Evolutionary conservation across 2,888 invertebrate genomes (phyloP), one percentile per base, ranked within the genome.

Genomic region (Andrena marginata): DNA sequence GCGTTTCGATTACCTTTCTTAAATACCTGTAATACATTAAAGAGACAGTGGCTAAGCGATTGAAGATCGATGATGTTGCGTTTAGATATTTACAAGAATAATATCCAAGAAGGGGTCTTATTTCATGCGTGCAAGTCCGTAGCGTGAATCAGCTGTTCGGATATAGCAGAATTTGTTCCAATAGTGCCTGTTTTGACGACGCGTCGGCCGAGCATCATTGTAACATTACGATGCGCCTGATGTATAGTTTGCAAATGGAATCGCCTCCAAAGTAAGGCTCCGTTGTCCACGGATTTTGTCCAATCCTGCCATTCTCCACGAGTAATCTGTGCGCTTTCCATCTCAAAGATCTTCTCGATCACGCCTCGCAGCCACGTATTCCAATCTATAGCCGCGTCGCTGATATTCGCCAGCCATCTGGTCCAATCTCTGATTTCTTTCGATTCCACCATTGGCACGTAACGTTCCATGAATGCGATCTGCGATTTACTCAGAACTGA

Each of bases 391-490:
- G 92, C 91, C 3, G 82, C 72, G 6, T 89, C 82, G 13, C 85
- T 86, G 0, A 90, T 72, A 10, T 85, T 51, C 23, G 69, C 56
- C 0, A 93, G 74, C 93, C 93, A 92, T 8, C 81, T 79, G 2
- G 89, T 82, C 90, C 90, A 91, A 10, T 91, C 86, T 6, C 92
- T 80, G 7, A 92, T 70, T 63, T 92, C 90, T 0, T 35, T 56
- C 7, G 92, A 92, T 48, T 92, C 90, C 2, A 92, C 87, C 42
- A 88, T 80, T 0, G 90, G 85, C 13, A 92, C 87, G 59, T 87
- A 81, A 26, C 86, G 82, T 3, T 86, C 72, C 56, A 92, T 70
- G 69, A 90, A 89, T 0, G 68, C 35, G 3, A 89, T 56, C 51
- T 92, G 86, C 6, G 89, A 89, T 3, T 89, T 86, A 6, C 75